These are phyloP conservation scores for Eulemur rubriventer DNA, from an alignment of 2,797 vertebrate genomes.

Conservation along the genomic window DNA sequence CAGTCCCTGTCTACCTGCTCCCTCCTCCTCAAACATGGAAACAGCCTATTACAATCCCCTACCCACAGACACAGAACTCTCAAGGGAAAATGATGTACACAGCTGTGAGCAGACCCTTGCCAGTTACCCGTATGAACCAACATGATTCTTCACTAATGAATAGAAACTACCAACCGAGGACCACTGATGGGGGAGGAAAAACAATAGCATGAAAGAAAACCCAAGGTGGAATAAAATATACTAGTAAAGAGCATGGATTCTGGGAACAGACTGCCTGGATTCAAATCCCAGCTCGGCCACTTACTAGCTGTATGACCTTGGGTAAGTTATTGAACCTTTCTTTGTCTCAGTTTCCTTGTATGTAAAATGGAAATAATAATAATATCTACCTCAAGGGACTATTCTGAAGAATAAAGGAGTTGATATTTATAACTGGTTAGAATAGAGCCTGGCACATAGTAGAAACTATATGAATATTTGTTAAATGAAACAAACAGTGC, in stretches of 20 bases:
- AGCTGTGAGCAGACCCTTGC: not conserved
- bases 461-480: not conserved
- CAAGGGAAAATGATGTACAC: not conserved
- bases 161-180: not conserved
- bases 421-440: not conserved
- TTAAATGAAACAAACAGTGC: not conserved
- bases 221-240: not conserved
- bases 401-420: not conserved
- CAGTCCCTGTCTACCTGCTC: not conserved
- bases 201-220: not conserved
- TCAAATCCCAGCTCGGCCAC: not conserved
- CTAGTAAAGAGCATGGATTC: not conserved
- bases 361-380: not conserved
- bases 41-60: too few species aligned
- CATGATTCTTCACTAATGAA: not conserved
- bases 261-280: not conserved
- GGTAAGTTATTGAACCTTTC: not conserved
- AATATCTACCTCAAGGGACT: not conserved
- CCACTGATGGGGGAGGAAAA: not conserved
- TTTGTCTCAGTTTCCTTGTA: not conserved
- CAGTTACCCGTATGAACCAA: not conserved
- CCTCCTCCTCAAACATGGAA: not conserved
- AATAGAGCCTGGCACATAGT: not conserved
- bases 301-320: not conserved
- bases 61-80: not conserved